Percentiles rank a stretch among this genome's conserved stretches.
These are phyloP conservation scores for Pachliopta kotzebuea DNA, from an alignment of 2,888 invertebrate genomes.

Conservation along the genomic window DNA sequence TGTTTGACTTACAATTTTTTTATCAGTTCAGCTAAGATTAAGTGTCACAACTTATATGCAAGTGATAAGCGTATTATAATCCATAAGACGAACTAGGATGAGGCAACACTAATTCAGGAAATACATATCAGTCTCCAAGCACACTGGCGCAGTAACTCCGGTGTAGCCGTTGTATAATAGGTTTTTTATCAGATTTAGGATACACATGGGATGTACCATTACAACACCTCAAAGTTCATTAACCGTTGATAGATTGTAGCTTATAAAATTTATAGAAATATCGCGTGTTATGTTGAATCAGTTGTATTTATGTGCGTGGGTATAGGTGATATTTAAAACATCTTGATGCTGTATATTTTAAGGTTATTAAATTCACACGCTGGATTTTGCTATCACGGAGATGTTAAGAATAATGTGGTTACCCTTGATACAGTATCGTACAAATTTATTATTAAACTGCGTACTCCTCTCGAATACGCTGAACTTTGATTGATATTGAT, in stretches of 20 bases:
- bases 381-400: slow-evolving; percentile 1
- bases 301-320: slow-evolving; percentile 54
- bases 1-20: no score
- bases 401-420: background rate
- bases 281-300: slow-evolving; percentile 65
- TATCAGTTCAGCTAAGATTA: background rate
- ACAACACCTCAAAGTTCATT: slow-evolving; percentile 36
- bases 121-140: slow-evolving; percentile 34
- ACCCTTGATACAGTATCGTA: background rate
- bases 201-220: slow-evolving; percentile 28
- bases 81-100: slow-evolving; percentile 41
- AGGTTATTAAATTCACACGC: slow-evolving; percentile 30
- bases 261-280: slow-evolving; percentile 58
- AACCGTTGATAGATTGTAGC: slow-evolving; percentile 34
- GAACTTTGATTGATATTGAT: no score
- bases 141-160: slow-evolving; percentile 31
- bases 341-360: slow-evolving; percentile 14
- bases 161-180: slow-evolving; percentile 29
- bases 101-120: slow-evolving; percentile 31
- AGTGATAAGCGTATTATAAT: slow-evolving; percentile 57
- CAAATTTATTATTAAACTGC: background rate
- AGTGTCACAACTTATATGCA: slow-evolving; percentile 39
- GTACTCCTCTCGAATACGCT: no score
- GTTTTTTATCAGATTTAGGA: slow-evolving; percentile 24
- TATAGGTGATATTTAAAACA: slow-evolving; percentile 38